These are phyloP conservation scores for Pristionchus entomophagus DNA, from an alignment of 2,888 invertebrate species.

Conservation along the genomic window DNA sequence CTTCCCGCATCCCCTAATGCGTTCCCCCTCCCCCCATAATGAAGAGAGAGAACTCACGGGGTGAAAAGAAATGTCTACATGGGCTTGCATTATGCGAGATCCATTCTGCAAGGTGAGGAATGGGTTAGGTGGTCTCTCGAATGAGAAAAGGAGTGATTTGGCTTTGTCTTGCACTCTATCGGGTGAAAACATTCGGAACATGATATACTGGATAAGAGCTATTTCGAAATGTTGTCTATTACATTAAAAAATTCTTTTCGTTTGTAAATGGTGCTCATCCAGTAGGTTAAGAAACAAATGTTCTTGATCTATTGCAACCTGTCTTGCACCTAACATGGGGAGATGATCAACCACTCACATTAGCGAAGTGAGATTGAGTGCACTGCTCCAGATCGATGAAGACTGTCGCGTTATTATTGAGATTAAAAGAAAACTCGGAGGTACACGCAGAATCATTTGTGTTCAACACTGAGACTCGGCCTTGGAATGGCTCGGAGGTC, in stretches of 20 bases:
- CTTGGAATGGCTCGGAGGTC: slow-evolving; percentile 44
- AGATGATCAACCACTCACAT: slow-evolving; percentile 12
- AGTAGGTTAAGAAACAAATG: no score
- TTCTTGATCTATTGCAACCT: no score
- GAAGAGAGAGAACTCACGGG: slow-evolving; percentile 51
- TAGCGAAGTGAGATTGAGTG: slow-evolving; percentile 44
- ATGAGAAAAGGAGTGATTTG: no score
- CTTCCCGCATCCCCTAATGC: background rate
- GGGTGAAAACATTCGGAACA: no score
- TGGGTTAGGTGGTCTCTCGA: slow-evolving; percentile 3
- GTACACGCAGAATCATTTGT: background rate
- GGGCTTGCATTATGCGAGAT: slow-evolving; percentile 58
- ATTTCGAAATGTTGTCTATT: no score
- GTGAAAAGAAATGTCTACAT: slow-evolving; percentile 65
- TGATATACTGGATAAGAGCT: no score
- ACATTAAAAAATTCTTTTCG: no score
- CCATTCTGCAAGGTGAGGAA: slow-evolving; percentile 59
- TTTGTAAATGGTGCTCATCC: no score
- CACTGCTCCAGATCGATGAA: slow-evolving; percentile 41
- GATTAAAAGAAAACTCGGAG: slow-evolving; percentile 40
- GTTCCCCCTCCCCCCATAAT: background rate
- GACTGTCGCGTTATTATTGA: slow-evolving; percentile 30
- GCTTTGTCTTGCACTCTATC: no score
- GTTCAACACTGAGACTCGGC: slow-evolving; percentile 16
- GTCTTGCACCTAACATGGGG: background rate